Evolutionary conservation across 2,888 invertebrate species (phyloP).

Genomic region (Patella ulyssiponensis): DNA sequence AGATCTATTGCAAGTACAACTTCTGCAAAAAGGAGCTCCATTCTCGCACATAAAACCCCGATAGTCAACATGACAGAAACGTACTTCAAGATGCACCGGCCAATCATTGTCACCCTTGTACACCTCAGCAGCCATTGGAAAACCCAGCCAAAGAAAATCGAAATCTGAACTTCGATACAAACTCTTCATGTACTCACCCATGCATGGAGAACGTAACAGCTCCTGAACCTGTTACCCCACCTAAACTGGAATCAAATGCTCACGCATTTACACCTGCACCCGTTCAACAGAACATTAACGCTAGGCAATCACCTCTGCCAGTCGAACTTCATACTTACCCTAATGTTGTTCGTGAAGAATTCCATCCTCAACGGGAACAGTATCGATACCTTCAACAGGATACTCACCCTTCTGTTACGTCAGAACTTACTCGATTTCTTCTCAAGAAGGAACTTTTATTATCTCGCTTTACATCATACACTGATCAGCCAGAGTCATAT

Average conservation of each 20-base stretch:
- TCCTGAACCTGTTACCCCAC: not conserved
- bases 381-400: not conserved
- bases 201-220: too few relatives aligned
- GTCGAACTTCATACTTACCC: too few relatives aligned
- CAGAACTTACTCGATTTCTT: conserved; percentile 10
- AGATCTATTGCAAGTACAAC: not conserved
- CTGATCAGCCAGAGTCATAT: conserved; percentile 23
- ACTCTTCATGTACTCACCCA: too few relatives aligned
- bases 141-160: not conserved
- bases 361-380: not conserved
- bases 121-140: not conserved
- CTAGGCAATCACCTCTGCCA: too few relatives aligned
- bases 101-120: not conserved
- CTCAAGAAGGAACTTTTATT: conserved; percentile 25
- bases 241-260: not conserved
- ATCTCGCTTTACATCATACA: conserved; percentile 16
- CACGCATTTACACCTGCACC: not conserved
- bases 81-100: not conserved
- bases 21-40: not conserved
- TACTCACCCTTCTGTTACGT: not conserved
- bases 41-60: not conserved
- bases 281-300: too few relatives aligned
- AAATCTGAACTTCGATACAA: not conserved
- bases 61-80: not conserved
- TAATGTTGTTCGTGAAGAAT: not conserved